These are phyloP conservation scores for Takifugu flavidus DNA, from an alignment of 2,113 vertebrate genomes.

Conservation along the genomic window DNA sequence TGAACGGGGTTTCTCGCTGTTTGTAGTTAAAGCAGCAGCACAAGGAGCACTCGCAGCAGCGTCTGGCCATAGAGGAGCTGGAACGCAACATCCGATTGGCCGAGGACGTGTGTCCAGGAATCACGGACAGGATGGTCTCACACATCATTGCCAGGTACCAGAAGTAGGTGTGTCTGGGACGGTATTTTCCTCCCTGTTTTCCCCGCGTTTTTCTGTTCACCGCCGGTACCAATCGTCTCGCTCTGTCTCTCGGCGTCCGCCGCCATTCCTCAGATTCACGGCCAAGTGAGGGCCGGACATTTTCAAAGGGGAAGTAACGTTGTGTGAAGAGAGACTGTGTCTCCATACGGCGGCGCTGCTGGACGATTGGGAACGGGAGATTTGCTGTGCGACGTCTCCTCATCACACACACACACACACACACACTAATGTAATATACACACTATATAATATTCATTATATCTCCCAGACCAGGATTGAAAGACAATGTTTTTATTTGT, in stretches of 20 bases:
- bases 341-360: constrained; percentile 37
- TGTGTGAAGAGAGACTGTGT: constrained; percentile 48
- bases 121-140: constrained; percentile 96
- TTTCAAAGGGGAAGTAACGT: background rate
- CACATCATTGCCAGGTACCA: constrained; percentile 92
- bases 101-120: constrained; percentile 88
- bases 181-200: background rate
- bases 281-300: constrained; percentile 36
- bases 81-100: constrained; percentile 90
- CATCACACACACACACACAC: constrained; percentile 35
- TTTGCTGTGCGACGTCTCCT: constrained; percentile 70
- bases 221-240: too few species aligned
- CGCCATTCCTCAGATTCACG: constrained; percentile 42
- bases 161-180: constrained; percentile 36
- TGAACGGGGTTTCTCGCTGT: background rate
- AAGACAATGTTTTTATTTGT: background rate
- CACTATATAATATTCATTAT: constrained; percentile 44
- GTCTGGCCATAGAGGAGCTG: constrained; percentile 87
- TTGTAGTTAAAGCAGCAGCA: constrained; percentile 90
- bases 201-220: background rate
- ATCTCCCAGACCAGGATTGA: background rate
- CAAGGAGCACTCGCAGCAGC: constrained; percentile 82
- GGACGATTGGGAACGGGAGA: constrained; percentile 46
- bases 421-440: constrained; percentile 55
- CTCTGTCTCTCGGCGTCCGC: background rate